A percentile compares a stretch with the other conserved stretches of the same genome.
phyloP scores from a whole-genome alignment of 2,797 vertebrate genomes.

The Cebuella pygmaea region DNA sequence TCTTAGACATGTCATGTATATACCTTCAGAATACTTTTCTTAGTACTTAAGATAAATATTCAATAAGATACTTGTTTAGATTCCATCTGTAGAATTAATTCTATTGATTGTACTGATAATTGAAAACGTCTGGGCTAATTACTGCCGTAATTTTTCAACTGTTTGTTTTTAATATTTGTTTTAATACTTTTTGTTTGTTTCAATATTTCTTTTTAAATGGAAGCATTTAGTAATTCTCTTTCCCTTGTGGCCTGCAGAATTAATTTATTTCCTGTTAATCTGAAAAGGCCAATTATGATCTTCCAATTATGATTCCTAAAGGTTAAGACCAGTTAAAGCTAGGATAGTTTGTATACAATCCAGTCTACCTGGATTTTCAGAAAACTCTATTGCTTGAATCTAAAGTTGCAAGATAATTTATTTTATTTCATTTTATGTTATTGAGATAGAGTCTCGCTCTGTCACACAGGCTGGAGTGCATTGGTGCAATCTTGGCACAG shows the following conservation, averaged over 20 bases:
- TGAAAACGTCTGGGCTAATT: neutral
- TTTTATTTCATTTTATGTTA: constrained; percentile 20
- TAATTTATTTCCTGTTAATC: neutral
- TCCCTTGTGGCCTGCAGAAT: neutral
- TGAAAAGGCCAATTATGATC: neutral
- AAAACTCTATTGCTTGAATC: neutral
- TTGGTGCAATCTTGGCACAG: neutral
- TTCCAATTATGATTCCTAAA: neutral
- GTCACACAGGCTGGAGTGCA: neutral
- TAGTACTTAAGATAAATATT: neutral
- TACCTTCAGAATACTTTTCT: constrained; percentile 24
- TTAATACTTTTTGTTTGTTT: neutral
- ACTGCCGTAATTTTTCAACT: constrained; percentile 17
- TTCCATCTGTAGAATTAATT: neutral
- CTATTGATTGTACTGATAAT: neutral
- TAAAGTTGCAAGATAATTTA: neutral
- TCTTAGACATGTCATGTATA: neutral
- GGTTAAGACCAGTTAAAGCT: neutral
- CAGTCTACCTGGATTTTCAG: neutral
- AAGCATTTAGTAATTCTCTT: neutral
- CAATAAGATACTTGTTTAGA: neutral
- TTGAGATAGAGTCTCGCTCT: neutral
- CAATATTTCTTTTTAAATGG: neutral
- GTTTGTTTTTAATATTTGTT: constrained; percentile 35
- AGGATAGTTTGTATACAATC: neutral